Evolutionary conservation across 1,140 invertebrate species (phyloP).

Genomic region (Tachypleus tridentatus): DNA sequence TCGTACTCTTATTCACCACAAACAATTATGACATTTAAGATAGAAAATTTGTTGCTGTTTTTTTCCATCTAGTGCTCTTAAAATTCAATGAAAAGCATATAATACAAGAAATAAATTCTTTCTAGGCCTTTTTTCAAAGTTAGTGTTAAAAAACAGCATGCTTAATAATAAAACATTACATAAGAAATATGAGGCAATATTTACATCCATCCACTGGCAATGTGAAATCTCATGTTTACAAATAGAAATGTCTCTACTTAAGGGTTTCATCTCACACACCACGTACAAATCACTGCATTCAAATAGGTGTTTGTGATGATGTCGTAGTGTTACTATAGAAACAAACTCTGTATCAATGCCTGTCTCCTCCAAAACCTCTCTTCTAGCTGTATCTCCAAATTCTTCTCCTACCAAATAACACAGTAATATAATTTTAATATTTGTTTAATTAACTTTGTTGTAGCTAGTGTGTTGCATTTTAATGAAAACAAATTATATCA

Average conservation of each 20-base stretch:
- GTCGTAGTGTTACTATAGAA: slow-evolving; percentile 60
- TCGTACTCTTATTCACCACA: no score
- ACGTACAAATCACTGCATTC: slow-evolving; percentile 75
- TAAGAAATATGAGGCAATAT: background rate
- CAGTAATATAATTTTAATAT: no score
- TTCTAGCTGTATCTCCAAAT: slow-evolving; percentile 55
- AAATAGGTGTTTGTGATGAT: slow-evolving; percentile 50
- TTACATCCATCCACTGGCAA: slow-evolving; percentile 57
- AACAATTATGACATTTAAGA: no score
- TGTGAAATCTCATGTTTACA: slow-evolving; percentile 60
- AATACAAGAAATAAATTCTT: no score
- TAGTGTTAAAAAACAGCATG: no score
- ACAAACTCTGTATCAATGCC: slow-evolving; percentile 60
- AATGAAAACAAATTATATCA: no score
- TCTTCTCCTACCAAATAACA: slow-evolving; percentile 51
- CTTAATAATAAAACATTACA: no score
- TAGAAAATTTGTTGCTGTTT: background rate
- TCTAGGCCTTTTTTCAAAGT: no score
- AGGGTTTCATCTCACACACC: slow-evolving; percentile 55
- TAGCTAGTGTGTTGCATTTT: no score
- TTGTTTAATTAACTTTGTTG: no score
- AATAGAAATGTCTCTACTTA: slow-evolving; percentile 46
- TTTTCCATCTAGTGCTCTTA: background rate
- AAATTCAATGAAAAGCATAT: background rate
- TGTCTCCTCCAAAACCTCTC: slow-evolving; percentile 84